Evolutionary conservation across 2,888 invertebrate species (phyloP).

Genomic region (Xanthia icteritia): DNA sequence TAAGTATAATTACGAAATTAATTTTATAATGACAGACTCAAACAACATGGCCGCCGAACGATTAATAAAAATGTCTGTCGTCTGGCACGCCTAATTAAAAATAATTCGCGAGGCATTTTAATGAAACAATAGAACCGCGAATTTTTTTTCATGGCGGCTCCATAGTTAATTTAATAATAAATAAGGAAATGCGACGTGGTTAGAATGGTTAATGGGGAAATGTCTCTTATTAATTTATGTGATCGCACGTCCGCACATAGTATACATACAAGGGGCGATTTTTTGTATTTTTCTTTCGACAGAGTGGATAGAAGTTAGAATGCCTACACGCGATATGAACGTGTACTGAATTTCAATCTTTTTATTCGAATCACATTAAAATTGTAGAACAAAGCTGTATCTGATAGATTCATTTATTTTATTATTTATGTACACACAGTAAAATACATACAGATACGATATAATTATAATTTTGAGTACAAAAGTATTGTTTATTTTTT

Average conservation of each 20-base stretch:
- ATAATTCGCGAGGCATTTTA: slow-evolving; percentile 61
- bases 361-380: background rate
- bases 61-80: slow-evolving; percentile 59
- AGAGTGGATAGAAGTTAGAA: background rate
- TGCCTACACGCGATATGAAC: background rate
- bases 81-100: slow-evolving; percentile 58
- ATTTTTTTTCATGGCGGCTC: slow-evolving; percentile 43
- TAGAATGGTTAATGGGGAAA: slow-evolving; percentile 40
- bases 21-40: slow-evolving; percentile 58
- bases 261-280: background rate
- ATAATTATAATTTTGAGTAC: too few relatives aligned
- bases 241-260: background rate
- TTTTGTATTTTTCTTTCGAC: slow-evolving; percentile 1
- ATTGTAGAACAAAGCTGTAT: background rate
- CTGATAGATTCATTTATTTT: background rate
- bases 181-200: slow-evolving; percentile 50
- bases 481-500: too few relatives aligned
- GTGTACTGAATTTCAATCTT: background rate
- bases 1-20: slow-evolving; percentile 60
- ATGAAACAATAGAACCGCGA: slow-evolving; percentile 61
- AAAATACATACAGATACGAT: too few relatives aligned
- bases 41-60: slow-evolving; percentile 53
- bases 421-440: too few relatives aligned
- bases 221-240: slow-evolving; percentile 34
- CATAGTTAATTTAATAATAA: slow-evolving; percentile 53